Evolutionary conservation across 2,888 invertebrate species (phyloP), one percentile per base, ranked within the genome.

Genomic region (Ecliptopera silaceata): DNA sequence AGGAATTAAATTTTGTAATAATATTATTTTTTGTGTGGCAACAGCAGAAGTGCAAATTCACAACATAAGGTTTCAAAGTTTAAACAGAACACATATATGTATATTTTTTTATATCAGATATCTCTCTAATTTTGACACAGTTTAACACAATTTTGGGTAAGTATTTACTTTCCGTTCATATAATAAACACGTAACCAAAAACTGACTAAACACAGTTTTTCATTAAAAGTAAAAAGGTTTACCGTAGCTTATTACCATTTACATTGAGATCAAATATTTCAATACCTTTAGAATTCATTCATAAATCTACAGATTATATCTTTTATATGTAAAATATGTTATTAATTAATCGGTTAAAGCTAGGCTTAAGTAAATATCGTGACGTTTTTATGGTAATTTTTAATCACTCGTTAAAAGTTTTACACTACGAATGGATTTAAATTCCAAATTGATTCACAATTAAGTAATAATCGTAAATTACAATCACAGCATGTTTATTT

Each of bases 311-410:
- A 52, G 67, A 69, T 74, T 70, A 72, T 64, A 64, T 70, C 70
- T 72, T 68, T 72, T 69, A 71, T 70, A 75, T 75, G 71, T 56
- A 66, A 74, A 74, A 69, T 51, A 63, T 68, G 59, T 66, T 64
- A 74, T 74, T 71, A 72, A 73, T 74, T 74, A 71, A 65, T 63
- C 57, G 61, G 64, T 49, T 54, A 47, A 62, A 65, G 56, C 50
- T 44, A 54, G 42, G 41, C 53, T 62, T 48, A 43, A 49, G 39
- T 52, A 46, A 52, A 48, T 56, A 52, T 22, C 39, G 15, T 39
- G 52, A 38, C 39, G 22, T 45, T 59, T 34, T 48, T 45, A 59
- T 49, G 44, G 13, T 43, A 47, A 59, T 55, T 38, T 38, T 44
- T 47, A 50, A 48, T 49, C 10, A 45, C 41, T 53, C 53, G 39